Base-by-base conservation (phyloP, 2,797 vertebrate genomes). In the Ctenochaetus hawaiiensis region DNA sequence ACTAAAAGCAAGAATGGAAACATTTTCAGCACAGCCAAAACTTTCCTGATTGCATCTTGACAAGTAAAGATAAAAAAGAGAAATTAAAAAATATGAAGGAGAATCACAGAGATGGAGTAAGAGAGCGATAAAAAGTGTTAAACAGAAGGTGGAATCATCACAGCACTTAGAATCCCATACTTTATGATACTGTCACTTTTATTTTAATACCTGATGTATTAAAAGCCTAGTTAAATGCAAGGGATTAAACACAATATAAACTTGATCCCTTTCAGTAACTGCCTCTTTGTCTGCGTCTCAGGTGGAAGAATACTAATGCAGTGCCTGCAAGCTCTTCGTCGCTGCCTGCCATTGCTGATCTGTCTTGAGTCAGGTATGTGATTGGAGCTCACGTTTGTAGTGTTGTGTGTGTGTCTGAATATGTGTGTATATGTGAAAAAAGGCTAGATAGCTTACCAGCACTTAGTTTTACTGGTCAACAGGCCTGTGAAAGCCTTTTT, bases 221-320 rank as follows among this genome's bases (percentile, higher is more conserved):
- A 34, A 82, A 88, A 89, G 70, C 83, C 67, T 78, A 18, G 75
- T 81, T 91, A 87, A 91, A 89, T 63, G 78, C 60, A 44, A 57
- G 5, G 63, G 81, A 85, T 92, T 90, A 86, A 85, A 80, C 64
- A 81, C 80, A 85, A 89, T 78, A 86, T 85, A 75, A 81, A 84
- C 53, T 23, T 82, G 84, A 91, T 89, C 84, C 72, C 65, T 80
- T 81, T 71, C 78, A 75, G 56, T 73, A 80, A 85, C 69, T 74
- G 73, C 39, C 72, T 87, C 75, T 85, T 74, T 85, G 81, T 82
- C 68, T 86, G 47, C 6, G 76, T 85, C 82, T 85, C 74, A 86
- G 84, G 75, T 86, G 59, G 65, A 80, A 17, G 80, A 52, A 84
- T 54, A 75, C 75, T 68, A 76, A 80, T 71, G 67, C 20, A 48